Conservation (phyloP, 2,113 vertebrate genomes). For the Hippocampus abdominalis region DNA sequence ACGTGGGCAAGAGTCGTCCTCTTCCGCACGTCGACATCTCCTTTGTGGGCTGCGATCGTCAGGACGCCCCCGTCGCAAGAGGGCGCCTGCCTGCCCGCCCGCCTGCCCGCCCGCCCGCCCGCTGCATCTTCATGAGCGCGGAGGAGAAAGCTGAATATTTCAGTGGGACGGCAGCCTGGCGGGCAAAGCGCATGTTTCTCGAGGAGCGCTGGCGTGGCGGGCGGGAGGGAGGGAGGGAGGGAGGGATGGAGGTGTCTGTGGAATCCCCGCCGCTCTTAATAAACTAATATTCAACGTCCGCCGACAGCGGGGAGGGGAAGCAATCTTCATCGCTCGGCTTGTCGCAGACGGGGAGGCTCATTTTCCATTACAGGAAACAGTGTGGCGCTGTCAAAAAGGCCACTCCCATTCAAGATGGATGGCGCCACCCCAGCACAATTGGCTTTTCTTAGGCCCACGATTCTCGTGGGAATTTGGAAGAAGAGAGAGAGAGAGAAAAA, state of each 20-base stretch:
- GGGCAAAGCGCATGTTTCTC: slow-evolving; percentile 58
- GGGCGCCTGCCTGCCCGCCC: no score
- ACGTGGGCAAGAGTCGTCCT: not conserved
- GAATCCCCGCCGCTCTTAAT: slow-evolving; percentile 21
- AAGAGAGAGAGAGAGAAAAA: not conserved
- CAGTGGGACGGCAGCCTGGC: slow-evolving; percentile 56
- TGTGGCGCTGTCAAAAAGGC: slow-evolving; percentile 8
- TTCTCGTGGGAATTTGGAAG: not conserved
- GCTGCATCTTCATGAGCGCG: slow-evolving; percentile 70
- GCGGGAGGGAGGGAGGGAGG: slow-evolving; percentile 55
- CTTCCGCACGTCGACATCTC: slow-evolving; percentile 60
- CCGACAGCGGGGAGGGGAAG: slow-evolving; percentile 18
- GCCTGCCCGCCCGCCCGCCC: no score
- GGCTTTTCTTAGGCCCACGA: not conserved
- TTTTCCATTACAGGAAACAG: slow-evolving; percentile 11
- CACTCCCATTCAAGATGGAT: not conserved
- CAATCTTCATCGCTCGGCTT: slow-evolving; percentile 20
- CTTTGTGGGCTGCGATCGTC: slow-evolving; percentile 58
- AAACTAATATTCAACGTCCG: slow-evolving; percentile 35
- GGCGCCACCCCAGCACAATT: not conserved
- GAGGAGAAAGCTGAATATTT: slow-evolving; percentile 71
- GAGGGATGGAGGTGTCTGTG: slow-evolving; percentile 34
- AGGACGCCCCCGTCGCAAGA: slow-evolving; percentile 37
- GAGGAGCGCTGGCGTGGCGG: slow-evolving; percentile 57
- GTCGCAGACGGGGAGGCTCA: slow-evolving; percentile 15